Evolutionary conservation across 2,113 vertebrate genomes (phyloP).

Genomic region (Silurus glanis): DNA sequence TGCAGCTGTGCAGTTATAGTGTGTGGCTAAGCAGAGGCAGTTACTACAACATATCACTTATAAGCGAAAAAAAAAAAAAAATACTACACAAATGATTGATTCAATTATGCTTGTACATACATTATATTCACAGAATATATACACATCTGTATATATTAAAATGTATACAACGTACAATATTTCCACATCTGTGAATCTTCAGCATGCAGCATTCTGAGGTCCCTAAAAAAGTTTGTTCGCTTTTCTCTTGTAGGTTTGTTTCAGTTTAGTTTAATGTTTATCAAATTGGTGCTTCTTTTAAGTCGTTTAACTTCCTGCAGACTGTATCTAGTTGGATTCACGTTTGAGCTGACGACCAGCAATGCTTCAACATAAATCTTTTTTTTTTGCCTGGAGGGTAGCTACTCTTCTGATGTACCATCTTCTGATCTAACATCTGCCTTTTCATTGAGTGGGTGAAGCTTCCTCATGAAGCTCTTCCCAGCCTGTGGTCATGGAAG

Average conservation of each 20-base stretch:
- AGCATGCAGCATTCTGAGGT: not conserved
- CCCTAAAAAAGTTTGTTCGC: not conserved
- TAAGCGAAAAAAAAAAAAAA: not conserved
- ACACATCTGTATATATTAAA: not conserved
- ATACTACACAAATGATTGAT: constrained; percentile 24
- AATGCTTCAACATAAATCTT: constrained; percentile 23
- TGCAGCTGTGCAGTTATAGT: constrained; percentile 12
- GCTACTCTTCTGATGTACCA: constrained; percentile 26
- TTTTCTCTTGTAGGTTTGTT: constrained; percentile 1
- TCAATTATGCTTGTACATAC: not conserved
- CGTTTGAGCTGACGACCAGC: constrained; percentile 18
- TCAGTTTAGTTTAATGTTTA: constrained; percentile 7
- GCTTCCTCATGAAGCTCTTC: constrained; percentile 26
- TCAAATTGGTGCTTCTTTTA: not conserved
- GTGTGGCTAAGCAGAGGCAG: constrained; percentile 6
- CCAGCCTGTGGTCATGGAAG: constrained; percentile 41
- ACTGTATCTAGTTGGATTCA: not conserved
- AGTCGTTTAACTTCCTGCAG: not conserved
- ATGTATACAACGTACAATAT: too few species aligned
- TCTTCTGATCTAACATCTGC: constrained; percentile 39
- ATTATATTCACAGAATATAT: not conserved
- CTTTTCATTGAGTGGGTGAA: constrained; percentile 40
- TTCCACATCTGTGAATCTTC: not conserved
- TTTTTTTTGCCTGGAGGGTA: constrained; percentile 32
- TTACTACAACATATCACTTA: not conserved